Evolutionary conservation across 2,113 vertebrate species (phyloP).

Genomic region (Tachysurus vachellii): DNA sequence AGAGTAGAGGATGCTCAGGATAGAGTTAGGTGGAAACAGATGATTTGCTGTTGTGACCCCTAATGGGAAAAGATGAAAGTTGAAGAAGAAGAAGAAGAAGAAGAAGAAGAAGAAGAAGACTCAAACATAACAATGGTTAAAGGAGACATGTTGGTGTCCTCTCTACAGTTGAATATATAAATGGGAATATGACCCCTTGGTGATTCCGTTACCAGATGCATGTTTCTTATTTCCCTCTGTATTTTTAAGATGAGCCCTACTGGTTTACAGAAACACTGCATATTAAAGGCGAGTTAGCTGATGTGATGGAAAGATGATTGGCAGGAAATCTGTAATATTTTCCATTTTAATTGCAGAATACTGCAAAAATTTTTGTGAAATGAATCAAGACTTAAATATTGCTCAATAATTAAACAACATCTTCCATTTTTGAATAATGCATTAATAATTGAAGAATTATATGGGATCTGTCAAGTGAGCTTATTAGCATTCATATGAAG

Average conservation of each 20-base stretch:
- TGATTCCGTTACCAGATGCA: not conserved
- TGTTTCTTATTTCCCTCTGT: not conserved
- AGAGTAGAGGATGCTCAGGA: too few relatives aligned
- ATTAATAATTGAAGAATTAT: conserved; percentile 52
- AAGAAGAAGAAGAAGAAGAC: too few relatives aligned
- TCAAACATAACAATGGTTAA: too few relatives aligned
- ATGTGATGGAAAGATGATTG: conserved; percentile 1
- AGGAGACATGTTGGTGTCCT: not conserved
- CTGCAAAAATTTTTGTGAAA: not conserved
- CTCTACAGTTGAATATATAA: not conserved
- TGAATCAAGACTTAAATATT: conserved; percentile 50
- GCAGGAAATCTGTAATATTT: conserved; percentile 3
- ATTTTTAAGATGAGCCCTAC: not conserved
- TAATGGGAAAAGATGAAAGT: too few relatives aligned
- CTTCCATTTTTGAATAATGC: conserved; percentile 54
- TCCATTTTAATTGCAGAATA: not conserved
- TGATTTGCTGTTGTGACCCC: too few relatives aligned
- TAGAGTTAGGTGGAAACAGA: too few relatives aligned
- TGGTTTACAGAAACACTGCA: not conserved
- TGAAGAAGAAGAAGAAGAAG: too few relatives aligned
- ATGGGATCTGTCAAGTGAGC: conserved; percentile 45
- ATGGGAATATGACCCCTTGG: not conserved
- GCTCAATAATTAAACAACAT: conserved; percentile 51
- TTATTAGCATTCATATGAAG: conserved; percentile 47
- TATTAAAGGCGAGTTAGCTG: not conserved